These are phyloP conservation scores for Malthinus flaveolus DNA, from an alignment of 2,888 invertebrate genomes.

Conservation along the genomic window DNA sequence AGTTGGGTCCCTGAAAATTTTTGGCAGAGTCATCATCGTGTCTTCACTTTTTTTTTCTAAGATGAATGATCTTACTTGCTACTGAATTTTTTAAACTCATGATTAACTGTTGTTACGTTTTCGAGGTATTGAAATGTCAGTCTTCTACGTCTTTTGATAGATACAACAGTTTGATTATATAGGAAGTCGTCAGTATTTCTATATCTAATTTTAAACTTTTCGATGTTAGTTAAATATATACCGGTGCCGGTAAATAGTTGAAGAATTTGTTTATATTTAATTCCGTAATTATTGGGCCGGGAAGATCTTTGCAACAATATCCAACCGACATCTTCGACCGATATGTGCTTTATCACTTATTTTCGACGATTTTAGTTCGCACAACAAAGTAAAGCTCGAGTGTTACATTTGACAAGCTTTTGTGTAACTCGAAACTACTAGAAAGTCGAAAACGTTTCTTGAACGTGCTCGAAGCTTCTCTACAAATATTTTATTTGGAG, in stretches of 20 bases:
- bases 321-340: too few species aligned
- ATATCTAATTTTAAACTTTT: constrained; percentile 20
- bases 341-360: constrained; percentile 6
- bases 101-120: constrained; percentile 32
- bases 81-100: constrained; percentile 31
- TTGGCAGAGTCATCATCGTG: constrained; percentile 30
- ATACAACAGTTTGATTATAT: constrained; percentile 26
- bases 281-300: background rate
- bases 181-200: constrained; percentile 19
- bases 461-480: too few species aligned
- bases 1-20: constrained; percentile 27
- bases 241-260: background rate
- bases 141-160: constrained; percentile 13
- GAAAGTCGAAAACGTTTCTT: background rate
- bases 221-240: constrained; percentile 2
- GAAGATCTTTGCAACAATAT: too few species aligned
- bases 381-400: background rate
- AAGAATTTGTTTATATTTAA: constrained; percentile 1
- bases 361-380: background rate
- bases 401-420: constrained; percentile 15
- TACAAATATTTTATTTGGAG: too few species aligned
- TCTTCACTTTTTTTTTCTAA: constrained; percentile 29
- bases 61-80: constrained; percentile 32
- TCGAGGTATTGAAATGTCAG: constrained; percentile 29
- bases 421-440: constrained; percentile 4